Conservation (phyloP, 2,888 invertebrate genomes). For the Nemoura dubitans region DNA sequence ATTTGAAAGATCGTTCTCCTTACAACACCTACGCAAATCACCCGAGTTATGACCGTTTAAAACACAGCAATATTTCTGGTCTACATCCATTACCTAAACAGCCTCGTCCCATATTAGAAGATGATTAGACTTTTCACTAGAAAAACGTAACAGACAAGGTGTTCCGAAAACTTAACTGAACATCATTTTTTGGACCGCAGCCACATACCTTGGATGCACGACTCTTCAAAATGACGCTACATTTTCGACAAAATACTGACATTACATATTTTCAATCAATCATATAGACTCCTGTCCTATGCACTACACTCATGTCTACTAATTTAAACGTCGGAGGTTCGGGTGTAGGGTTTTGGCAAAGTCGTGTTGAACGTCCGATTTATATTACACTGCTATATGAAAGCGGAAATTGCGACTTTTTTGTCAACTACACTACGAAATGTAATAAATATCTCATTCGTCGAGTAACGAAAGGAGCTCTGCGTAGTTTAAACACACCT, state of each 20-base stretch:
- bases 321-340: too few species aligned
- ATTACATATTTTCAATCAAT: background rate
- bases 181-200: background rate
- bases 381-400: background rate
- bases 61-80: background rate
- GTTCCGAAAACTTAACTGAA: background rate
- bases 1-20: background rate
- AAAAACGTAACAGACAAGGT: background rate
- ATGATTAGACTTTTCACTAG: background rate
- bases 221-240: background rate
- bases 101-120: background rate
- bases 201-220: background rate
- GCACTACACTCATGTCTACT: too few species aligned
- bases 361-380: background rate
- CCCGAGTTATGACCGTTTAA: background rate
- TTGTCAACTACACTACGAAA: too few species aligned
- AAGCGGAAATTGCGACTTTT: too few species aligned
- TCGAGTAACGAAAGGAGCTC: too few species aligned
- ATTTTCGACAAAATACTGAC: background rate
- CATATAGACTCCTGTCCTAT: background rate
- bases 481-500: too few species aligned
- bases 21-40: background rate
- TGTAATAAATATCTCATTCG: too few species aligned
- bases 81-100: background rate
- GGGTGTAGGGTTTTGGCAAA: background rate